Evolutionary conservation across 2,797 vertebrate species (phyloP), one percentile per base, ranked within the genome.

Genomic region (Coregonus ussuriensis): DNA sequence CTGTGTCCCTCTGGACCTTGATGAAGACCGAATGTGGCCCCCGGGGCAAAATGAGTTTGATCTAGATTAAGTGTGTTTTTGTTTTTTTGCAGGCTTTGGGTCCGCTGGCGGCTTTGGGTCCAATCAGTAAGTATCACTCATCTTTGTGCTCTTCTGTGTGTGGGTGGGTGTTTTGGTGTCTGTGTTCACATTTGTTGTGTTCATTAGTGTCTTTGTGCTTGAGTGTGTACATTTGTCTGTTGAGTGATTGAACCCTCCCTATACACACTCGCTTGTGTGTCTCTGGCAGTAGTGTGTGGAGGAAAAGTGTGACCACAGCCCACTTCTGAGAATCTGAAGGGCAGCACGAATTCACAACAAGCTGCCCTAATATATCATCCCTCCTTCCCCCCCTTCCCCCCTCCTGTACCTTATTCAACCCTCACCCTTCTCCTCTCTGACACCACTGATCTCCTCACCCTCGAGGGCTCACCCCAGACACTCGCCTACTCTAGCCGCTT

Each of bases 121-220:
- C 53, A 97, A 94, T 89, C 95, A 96, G 97, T 98, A 94, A 97
- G 97, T 97, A 83, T 69, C 66, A 2, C 72, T 68, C 41, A 13
- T 47, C 41, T 47, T 47, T 47, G 4, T 56, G 53, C 51, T 52
- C 13, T 2, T 52, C 51, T 33, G 59, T 56, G 33, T 71, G 33
- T 56, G 6, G 25, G 47, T 54, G 62, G 47, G 7, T n/a, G 21
- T 78, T 9, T 71, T 21, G 4, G 9, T 47, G n/a, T 33, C 4
- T n/a, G 11, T 29, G 54, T 79, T n/a, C 6, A 13, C 59, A 41
- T 41, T 47, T 37, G 3, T 37, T 3, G 35, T 66, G 31, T 74
- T 25, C 11, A 41, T 75, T 37, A 5, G 9, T 74, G 33, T 67
- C 3, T 16, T 37, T 71, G 53, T 33, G 54, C n/a, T 13, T 56